Conservation (phyloP, 1,140 invertebrate species). For the Popillia japonica region DNA sequence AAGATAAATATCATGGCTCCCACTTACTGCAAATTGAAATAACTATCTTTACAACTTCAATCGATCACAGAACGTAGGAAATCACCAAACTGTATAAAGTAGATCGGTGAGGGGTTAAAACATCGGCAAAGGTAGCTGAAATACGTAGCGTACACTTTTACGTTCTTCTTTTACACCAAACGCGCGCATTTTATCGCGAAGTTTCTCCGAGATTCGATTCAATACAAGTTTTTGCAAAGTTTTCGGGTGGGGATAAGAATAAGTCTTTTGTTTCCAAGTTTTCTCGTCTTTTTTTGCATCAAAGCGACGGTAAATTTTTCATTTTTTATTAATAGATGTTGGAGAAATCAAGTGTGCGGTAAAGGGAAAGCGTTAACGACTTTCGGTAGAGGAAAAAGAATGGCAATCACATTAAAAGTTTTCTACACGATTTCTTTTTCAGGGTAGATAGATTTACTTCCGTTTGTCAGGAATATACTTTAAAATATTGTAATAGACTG, state of each 20-base stretch:
- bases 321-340: slow-evolving; percentile 12
- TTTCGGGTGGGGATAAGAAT: not conserved
- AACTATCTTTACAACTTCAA: not conserved
- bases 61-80: not conserved
- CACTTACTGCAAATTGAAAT: not conserved
- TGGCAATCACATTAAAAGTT: too few species aligned
- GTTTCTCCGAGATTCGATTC: not conserved
- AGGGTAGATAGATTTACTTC: too few species aligned
- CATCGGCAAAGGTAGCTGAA: not conserved
- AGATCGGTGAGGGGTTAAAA: not conserved
- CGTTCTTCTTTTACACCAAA: not conserved
- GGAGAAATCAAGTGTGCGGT: not conserved
- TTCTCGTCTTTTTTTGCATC: not conserved
- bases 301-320: not conserved
- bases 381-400: too few species aligned
- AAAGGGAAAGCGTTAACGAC: not conserved
- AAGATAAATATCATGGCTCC: not conserved
- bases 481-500: too few species aligned
- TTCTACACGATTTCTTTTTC: too few species aligned
- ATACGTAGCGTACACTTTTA: not conserved
- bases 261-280: not conserved
- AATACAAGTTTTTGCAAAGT: not conserved
- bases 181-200: not conserved
- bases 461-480: too few species aligned
- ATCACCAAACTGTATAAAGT: not conserved